Evolutionary conservation across 2,888 invertebrate genomes (phyloP), one percentile per base, ranked within the genome.

Genomic region (Pollenia labialis): DNA sequence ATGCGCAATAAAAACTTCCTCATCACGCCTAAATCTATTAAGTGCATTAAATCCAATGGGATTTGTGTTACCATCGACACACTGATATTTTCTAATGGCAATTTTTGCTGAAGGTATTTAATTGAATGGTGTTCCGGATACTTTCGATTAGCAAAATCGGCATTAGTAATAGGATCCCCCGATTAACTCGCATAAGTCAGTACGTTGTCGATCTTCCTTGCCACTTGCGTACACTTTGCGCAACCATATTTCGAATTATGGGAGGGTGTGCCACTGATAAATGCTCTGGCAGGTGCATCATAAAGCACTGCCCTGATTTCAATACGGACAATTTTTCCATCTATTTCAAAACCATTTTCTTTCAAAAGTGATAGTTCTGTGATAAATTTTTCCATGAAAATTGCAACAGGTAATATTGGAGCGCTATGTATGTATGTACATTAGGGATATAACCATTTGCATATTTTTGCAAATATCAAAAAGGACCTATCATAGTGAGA

Each of bases 171-270:
- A 16, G 16, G 56, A 11, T 11, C 16, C 14, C 48, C 48, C 14
- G 18, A 58, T 12, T 56, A 40, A 14, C 50, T 16, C 18, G 60
- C 69, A 50, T 80, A 80, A 4, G 80, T 80, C 48, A 80, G 44
- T 16, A 40, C 40, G 0, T 66, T 46, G 42, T 77, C 44, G 14
- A 66, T 56, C 52, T 77, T 77, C 18, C 42, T 77, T 16, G 42
- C 77, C n/a, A 18, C 14, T 58, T 58, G 74, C 10, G 46, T 58
- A 23, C 74, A 60, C 32, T 60, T 60, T 12, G 64, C 14, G 44
- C 64, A 40, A 0, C 64, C 64, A 42, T 64, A 44, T 12, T 14
- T 48, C 14, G 42, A 64, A 7, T n/a, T 42, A 32, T 64, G 64
- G 4, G 42, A 42, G 10, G 32, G 42, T 40, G 46, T 46, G 46